Percentiles rank a stretch among this genome's conserved stretches.
Evolutionary conservation across 2,797 vertebrate species (phyloP).

Genomic region (Neosalanx taihuensis): DNA sequence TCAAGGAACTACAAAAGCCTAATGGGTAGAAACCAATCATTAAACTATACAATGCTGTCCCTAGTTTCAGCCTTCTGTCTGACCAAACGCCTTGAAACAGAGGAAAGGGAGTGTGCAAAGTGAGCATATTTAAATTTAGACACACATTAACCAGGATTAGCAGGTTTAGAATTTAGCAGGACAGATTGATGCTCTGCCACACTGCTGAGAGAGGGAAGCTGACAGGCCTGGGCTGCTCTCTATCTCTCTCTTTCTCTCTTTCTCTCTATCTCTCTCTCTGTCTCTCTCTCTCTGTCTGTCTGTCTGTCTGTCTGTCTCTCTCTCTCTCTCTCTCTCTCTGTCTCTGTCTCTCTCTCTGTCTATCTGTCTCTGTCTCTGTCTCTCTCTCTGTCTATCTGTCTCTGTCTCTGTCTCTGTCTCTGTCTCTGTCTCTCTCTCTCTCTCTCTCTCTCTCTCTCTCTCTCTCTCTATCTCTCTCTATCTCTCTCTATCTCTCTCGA

Average conservation of each 20-base stretch:
- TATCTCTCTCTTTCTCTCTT: background rate
- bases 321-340: background rate
- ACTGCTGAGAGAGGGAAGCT: slow-evolving; percentile 13
- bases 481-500: background rate
- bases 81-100: slow-evolving; percentile 5
- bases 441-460: background rate
- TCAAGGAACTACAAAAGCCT: background rate
- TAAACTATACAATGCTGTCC: background rate
- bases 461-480: background rate
- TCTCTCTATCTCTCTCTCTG: background rate
- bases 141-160: slow-evolving; percentile 21
- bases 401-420: background rate
- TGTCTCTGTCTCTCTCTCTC: background rate
- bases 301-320: background rate
- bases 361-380: background rate
- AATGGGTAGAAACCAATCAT: slow-evolving; percentile 11
- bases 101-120: slow-evolving; percentile 15
- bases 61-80: slow-evolving; percentile 1
- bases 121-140: slow-evolving; percentile 15
- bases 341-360: background rate
- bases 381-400: too few species aligned
- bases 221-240: background rate
- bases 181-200: background rate
- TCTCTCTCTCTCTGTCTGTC: background rate
- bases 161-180: slow-evolving; percentile 1